Evolutionary conservation across 1,140 invertebrate species (phyloP), one percentile per base, ranked within the genome.

Genomic region (Cyphomyrmex costatus): DNA sequence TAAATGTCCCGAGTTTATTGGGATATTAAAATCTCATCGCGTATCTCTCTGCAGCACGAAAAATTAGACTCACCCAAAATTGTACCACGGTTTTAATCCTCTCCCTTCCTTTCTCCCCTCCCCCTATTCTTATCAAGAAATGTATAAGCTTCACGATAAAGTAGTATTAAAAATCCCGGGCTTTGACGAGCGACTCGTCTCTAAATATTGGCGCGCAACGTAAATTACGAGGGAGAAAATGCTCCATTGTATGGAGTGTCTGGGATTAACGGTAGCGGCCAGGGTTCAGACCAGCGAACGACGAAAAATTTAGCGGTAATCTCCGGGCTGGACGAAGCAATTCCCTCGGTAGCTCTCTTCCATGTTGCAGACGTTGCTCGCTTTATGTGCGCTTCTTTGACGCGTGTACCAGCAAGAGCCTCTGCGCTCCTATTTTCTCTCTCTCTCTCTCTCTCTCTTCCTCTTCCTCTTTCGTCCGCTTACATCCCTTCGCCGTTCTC

Each of bases 261-360:
- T 60, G 65, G 56, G 85, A 90, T 90, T 90, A 90, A 71, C 76
- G 85, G 42, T 12, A 14, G 10, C 12, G 76, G 85, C 30, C n/a
- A 14, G 10, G 19, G 76, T 33, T 63, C 68, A 42, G 33, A 36
- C 71, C 60, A 56, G 88, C 46, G 71, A 92, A 92, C 79, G 92
- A 91, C 85, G 90, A 93, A 93, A 93, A 94, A 93, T 93, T 94
- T 91, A 92, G 83, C 90, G 88, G 89, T 93, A 93, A 92, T 92
- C 91, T 92, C 90, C 83, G 71, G 85, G 82, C 84, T 56, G 89
- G 86, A 90, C 88, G 82, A 85, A 86, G 89, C 91, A 92, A 93
- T 93, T 92, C 89, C 84, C 88, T 86, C 66, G 87, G 73, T 82
- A 30, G 68, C 84, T 79, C 78, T 78, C 78, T 78, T 88, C 27